phyloP scores from a whole-genome alignment of 2,888 invertebrate species.

The Drosophila incognita region DNA sequence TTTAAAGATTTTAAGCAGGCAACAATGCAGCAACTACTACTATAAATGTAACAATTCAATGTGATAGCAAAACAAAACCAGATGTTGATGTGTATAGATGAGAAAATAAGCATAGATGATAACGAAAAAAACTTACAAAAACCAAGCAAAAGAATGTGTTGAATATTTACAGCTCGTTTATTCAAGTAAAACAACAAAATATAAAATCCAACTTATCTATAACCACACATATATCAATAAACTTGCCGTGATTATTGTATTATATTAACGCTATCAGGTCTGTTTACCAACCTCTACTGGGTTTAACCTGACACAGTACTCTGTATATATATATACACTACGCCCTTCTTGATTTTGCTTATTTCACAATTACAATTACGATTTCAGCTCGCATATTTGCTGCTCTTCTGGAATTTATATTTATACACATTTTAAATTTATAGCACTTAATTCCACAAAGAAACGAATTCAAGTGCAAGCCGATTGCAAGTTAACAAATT shows the following conservation, averaged over 20 bases:
- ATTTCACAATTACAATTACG: neutral
- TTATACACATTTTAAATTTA: no score
- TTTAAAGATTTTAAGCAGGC: slow-evolving; percentile 77
- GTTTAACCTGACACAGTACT: neutral
- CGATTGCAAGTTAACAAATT: neutral
- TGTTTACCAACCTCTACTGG: slow-evolving; percentile 22
- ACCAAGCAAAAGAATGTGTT: slow-evolving; percentile 70
- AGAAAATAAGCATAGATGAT: slow-evolving; percentile 73
- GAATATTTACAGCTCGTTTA: slow-evolving; percentile 82
- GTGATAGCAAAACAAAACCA: slow-evolving; percentile 83
- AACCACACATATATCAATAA: slow-evolving; percentile 71
- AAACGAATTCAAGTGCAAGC: neutral
- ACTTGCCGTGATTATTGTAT: slow-evolving; percentile 78
- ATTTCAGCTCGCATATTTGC: neutral
- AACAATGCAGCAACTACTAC: slow-evolving; percentile 79
- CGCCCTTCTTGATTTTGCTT: neutral
- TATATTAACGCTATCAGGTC: slow-evolving; percentile 21
- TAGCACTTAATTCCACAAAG: neutral
- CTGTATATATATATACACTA: neutral
- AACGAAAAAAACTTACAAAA: slow-evolving; percentile 53
- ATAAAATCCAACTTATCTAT: slow-evolving; percentile 77
- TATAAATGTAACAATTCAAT: slow-evolving; percentile 85
- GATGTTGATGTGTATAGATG: slow-evolving; percentile 77
- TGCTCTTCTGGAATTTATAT: no score
- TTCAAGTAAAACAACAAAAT: slow-evolving; percentile 63